phyloP scores from a whole-genome alignment of 2,113 vertebrate genomes.

The Sphyrna mokarran region DNA sequence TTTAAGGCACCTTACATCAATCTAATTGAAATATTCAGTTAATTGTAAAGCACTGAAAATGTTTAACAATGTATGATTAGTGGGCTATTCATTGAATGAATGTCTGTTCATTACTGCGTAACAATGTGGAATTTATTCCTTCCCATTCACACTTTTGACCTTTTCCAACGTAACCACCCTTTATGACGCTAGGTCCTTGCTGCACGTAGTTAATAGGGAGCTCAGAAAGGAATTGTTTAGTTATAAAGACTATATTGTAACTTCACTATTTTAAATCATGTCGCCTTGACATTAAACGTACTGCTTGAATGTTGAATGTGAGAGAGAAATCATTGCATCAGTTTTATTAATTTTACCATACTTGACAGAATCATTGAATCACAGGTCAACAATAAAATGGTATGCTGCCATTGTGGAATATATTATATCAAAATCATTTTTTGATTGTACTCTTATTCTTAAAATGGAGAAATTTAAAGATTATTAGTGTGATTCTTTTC shows the following conservation, averaged over 20 bases:
- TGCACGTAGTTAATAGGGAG: not conserved
- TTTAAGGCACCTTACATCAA: not conserved
- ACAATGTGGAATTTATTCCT: not conserved
- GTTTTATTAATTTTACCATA: not conserved
- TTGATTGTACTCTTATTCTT: not conserved
- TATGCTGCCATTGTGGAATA: not conserved
- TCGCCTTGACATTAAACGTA: not conserved
- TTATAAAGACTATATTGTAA: not conserved
- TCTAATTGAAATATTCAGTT: not conserved
- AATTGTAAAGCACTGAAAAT: not conserved
- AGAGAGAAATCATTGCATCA: not conserved
- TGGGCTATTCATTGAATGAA: not conserved
- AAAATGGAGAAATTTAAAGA: not conserved
- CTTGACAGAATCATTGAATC: not conserved
- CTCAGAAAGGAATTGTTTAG: not conserved
- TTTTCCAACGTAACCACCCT: not conserved
- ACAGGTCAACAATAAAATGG: not conserved
- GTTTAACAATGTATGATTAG: not conserved
- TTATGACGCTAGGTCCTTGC: not conserved
- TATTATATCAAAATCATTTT: not conserved
- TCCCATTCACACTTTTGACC: not conserved
- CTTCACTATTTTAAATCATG: not conserved
- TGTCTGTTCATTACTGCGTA: not conserved
- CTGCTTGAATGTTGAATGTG: not conserved
- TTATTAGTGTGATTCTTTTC: not conserved